Evolutionary conservation across 2,113 vertebrate genomes (phyloP), one percentile per base, ranked within the genome.

Genomic region (Burhinus oedicnemus): DNA sequence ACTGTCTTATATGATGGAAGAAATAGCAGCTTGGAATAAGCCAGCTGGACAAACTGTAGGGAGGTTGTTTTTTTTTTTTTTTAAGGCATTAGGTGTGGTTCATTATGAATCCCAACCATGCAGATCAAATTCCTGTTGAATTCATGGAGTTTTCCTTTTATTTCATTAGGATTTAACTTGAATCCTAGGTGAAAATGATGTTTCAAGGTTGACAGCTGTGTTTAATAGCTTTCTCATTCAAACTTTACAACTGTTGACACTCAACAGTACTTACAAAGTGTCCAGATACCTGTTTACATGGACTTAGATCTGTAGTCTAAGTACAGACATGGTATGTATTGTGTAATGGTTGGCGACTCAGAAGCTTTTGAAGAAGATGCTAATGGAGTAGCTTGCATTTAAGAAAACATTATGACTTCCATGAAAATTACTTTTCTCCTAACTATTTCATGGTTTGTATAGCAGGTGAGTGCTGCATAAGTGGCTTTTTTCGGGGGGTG

Each of bases 1-100:
- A 0, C 6, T 17, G 34, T 47, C 23, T 18, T 22, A 2, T 0
- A 2, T 44, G 15, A 14, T 38, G 60, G 17, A 40, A 19, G 49
- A 42, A 80, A 32, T 3, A 36, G 65, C 23, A 82, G 15, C 25
- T 25, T 69, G 55, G 40, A 7, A 14, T 47, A 16, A 83, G 23
- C 38, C 38, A 95, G 47, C 32, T 57, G 70, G 71, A 52, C 27
- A 36, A 57, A 32, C 20, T 47, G 36, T 5, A 45, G 61, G 11
- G 18, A 49, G 19, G 40, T n/a, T 26, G 18, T 20, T 38, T 38
- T 26, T 30, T 20, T 38, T 38, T 36, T 51, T 68, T 55, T 9
- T 15, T 49, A 52, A 90, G 36, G 44, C 9, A 5, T 47, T 68
- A 40, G 36, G 13, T 14, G 15, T 11, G n/a, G 11, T 19, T 69